Conservation (phyloP, 2,888 invertebrate species). For the Aphidius colemani region DNA sequence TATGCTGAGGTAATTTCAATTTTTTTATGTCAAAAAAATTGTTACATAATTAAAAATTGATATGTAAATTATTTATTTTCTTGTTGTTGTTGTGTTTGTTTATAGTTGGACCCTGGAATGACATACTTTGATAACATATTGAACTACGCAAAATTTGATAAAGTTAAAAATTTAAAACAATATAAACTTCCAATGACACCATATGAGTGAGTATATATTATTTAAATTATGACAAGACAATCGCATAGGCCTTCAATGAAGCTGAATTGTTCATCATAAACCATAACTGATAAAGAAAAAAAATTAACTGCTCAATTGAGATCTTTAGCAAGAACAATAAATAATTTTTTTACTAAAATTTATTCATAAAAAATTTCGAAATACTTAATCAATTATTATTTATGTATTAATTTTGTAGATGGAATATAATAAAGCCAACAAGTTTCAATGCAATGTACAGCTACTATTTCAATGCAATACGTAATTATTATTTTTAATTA, state of each 20-base stretch:
- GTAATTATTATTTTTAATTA: neutral
- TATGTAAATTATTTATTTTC: neutral
- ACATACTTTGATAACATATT: slow-evolving; percentile 23
- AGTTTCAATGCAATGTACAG: slow-evolving; percentile 20
- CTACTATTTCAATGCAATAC: slow-evolving; percentile 14
- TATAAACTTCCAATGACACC: slow-evolving; percentile 9
- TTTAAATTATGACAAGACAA: no score
- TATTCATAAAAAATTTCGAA: neutral
- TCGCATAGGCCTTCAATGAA: no score
- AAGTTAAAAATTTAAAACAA: neutral
- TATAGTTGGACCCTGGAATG: neutral
- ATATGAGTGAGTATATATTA: slow-evolving; percentile 7
- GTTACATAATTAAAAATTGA: neutral
- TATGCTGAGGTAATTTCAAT: no score
- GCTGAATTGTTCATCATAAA: no score
- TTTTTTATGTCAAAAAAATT: no score
- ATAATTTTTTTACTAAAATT: neutral
- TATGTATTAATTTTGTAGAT: neutral
- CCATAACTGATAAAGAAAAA: no score
- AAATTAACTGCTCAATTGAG: no score
- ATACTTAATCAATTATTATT: neutral
- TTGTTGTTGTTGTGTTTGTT: neutral
- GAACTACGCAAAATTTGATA: slow-evolving; percentile 17
- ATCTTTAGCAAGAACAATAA: no score
- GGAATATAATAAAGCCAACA: slow-evolving; percentile 12